Conservation (phyloP, 2,113 vertebrate genomes). For the Ondatra zibethicus region DNA sequence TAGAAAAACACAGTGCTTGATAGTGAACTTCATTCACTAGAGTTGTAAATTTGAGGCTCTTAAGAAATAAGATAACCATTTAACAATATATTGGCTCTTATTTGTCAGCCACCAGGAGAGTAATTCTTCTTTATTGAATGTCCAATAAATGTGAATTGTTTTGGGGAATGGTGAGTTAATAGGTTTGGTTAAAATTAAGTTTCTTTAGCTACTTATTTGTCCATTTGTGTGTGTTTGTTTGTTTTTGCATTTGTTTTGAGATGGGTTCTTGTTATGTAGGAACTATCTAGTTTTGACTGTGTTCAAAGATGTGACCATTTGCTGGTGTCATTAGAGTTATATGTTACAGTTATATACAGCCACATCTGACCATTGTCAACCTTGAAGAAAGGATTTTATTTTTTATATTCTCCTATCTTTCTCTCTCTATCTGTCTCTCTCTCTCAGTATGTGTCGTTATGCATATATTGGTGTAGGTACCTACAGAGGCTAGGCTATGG, state of each 20-base stretch:
- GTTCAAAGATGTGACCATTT: too few relatives aligned
- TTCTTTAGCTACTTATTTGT: not conserved
- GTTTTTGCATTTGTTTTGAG: not conserved
- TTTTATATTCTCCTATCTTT: not conserved
- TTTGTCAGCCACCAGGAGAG: not conserved
- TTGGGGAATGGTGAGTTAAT: not conserved
- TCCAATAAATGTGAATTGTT: not conserved
- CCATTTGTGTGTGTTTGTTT: not conserved
- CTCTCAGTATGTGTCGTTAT: rapidly evolving
- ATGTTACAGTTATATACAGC: not conserved
- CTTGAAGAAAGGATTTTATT: not conserved
- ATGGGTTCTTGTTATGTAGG: not conserved
- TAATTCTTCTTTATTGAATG: not conserved
- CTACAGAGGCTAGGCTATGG: not conserved
- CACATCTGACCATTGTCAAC: not conserved
- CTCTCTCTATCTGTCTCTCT: not conserved
- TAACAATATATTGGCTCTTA: not conserved
- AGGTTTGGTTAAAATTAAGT: slow-evolving; percentile 39
- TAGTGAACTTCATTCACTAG: not conserved
- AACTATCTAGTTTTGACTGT: not conserved
- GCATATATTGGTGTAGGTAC: too few relatives aligned
- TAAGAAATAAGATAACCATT: not conserved
- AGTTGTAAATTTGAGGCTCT: not conserved
- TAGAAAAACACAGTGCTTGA: not conserved
- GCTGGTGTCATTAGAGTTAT: not conserved